phyloP scores from a whole-genome alignment of 2,797 vertebrate species.

The Gila robusta region DNA sequence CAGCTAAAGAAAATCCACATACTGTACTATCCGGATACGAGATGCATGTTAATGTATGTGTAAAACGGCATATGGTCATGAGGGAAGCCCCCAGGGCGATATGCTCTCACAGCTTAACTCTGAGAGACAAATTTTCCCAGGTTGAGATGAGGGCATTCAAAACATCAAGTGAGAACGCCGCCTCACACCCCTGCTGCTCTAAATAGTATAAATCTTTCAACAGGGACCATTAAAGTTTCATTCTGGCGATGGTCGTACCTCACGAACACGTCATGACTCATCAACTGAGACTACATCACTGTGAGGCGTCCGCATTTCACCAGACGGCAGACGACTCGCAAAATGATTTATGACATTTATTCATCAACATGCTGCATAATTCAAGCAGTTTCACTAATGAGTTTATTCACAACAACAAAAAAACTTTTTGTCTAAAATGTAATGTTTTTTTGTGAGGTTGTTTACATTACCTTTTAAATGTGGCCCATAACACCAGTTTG shows the following conservation, averaged over 20 bases:
- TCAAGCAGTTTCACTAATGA: slow-evolving; percentile 14
- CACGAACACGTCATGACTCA: slow-evolving; percentile 30
- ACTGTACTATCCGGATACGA: not conserved
- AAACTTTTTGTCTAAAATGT: not conserved
- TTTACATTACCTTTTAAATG: not conserved
- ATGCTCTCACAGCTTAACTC: not conserved
- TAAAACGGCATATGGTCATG: not conserved
- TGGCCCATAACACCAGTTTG: not conserved
- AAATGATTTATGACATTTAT: slow-evolving; percentile 25
- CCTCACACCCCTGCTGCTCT: slow-evolving; percentile 7
- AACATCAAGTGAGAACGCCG: not conserved
- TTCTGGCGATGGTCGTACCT: slow-evolving; percentile 4
- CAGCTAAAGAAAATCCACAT: not conserved
- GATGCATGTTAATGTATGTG: not conserved
- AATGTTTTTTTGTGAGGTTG: not conserved
- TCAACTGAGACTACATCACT: slow-evolving; percentile 12
- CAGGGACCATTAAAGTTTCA: slow-evolving; percentile 39
- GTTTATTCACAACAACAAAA: not conserved
- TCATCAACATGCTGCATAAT: slow-evolving; percentile 18
- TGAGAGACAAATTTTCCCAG: not conserved
- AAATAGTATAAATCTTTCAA: slow-evolving; percentile 53
- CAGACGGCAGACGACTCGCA: slow-evolving; percentile 16
- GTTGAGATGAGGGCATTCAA: not conserved
- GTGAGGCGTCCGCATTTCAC: slow-evolving; percentile 11
- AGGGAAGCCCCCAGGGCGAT: not conserved